Base-by-base conservation (phyloP, 2,797 vertebrate species). In the Nannoperca obscura region DNA sequence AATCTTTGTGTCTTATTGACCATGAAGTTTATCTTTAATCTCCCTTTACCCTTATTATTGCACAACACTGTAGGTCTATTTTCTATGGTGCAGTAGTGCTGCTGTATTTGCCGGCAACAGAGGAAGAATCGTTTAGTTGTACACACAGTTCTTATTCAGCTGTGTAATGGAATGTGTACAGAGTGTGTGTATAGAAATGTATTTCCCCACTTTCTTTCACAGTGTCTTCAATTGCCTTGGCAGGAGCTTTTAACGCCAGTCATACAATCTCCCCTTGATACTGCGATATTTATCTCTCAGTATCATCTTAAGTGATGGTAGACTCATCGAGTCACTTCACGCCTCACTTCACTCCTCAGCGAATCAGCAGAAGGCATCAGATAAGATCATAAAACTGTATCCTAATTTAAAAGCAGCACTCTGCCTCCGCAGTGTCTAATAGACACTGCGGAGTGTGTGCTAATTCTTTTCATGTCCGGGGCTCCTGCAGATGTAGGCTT, bases 401-500 rank as follows among this genome's bases (percentile, higher is more conserved):
- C 93, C 91, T 94, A 93, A 95, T 95, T 95, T 93, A 95, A 95
- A 94, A 94, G 92, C 90, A 65, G 86, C 91, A 91, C 91, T 91
- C 86, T 84, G 86, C 88, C 88, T 84, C 91, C 66, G 76, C 91
- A 81, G 90, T 86, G 92, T 93, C 94, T 95, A 93, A 27, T 27
- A 27, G 24, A 27, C 24, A 27, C 24, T 27, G 24, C 24, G 24
- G 24, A 27, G 24, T 76, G 89, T 87, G 91, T 66, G 90, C 94
- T 96, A 95, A 95, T 96, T 96, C 94, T 91, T 95, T 95, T 96
- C 94, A 95, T 95, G 95, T 94, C 88, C 81, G 32, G 88, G 85
- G 91, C 93, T 93, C 93, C 92, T 93, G 93, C 92, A 90, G 92
- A 94, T 92, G 94, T 87, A 87, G 90, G 85, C 71, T 78, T 83